Base-by-base conservation (phyloP, 2,888 invertebrate species). In the Cerastis rubricosa region DNA sequence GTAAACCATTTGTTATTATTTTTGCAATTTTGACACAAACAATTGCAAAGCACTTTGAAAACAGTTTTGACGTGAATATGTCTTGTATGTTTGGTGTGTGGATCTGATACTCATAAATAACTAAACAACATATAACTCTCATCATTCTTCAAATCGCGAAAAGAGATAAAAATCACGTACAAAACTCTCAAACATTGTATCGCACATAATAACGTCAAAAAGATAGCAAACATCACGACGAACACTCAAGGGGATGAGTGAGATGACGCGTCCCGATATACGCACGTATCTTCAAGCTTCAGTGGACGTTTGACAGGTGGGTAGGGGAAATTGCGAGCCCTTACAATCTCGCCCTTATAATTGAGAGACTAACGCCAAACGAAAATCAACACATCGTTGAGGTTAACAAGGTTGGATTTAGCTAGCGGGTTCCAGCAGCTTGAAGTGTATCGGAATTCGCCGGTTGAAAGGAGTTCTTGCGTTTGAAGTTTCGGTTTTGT, bases 271-370 rank as follows among this genome's bases (percentile, higher is more conserved):
- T 89, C 80, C 88, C 88, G 91, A 93, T 92, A 88, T 84, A 80
- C 78, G 81, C 85, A 81, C 83, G 77, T 85, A 93, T 92, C 92
- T 93, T 92, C 89, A 91, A 89, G 91, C 91, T 87, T 91, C 91
- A 90, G 80, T 92, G 85, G 82, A 86, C 88, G 81, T 89, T 88
- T 94, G 94, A 93, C 94, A 93, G 93, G 92, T 92, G 83, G 85
- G 77, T 75, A 85, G 90, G 91, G 89, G 83, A 72, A 82, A 63
- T 67, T 72, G 65, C 72, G 71, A 88, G 85, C 74, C 81, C 85
- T 82, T 70, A 75, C 76, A 86, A 80, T 79, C 74, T 77, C 49
- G 67, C 77, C 75, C 77, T 70, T 86, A 84, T 84, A 84, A 86
- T 84, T 84, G 81, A 84, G 71, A 76, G 25, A 40, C n/a, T 40